phyloP scores from a whole-genome alignment of 2,113 vertebrate genomes.

The Amblyopsis rosae region DNA sequence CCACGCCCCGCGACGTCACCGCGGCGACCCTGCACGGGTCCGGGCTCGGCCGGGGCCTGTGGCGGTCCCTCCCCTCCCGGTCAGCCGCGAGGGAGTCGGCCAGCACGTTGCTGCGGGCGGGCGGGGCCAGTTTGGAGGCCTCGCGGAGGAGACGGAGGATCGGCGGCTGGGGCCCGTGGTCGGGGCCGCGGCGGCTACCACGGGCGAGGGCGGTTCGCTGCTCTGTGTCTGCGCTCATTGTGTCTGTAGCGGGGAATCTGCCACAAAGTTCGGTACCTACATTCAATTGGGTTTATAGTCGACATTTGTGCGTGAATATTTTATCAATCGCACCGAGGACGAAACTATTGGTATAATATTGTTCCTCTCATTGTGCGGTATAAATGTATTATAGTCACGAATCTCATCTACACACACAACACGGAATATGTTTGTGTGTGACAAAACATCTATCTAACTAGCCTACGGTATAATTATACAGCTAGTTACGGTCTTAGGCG shows the following conservation, averaged over 20 bases:
- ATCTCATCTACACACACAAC: too few species aligned
- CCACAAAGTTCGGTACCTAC: constrained; percentile 1
- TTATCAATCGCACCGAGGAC: too few species aligned
- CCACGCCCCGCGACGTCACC: constrained; percentile 13
- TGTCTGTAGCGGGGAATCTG: constrained; percentile 38
- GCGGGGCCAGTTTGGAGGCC: constrained; percentile 68
- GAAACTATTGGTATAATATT: too few species aligned
- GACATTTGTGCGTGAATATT: too few species aligned
- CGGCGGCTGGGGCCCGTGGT: constrained; percentile 50
- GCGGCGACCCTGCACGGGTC: constrained; percentile 15
- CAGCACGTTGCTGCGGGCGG: constrained; percentile 7
- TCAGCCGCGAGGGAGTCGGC: constrained; percentile 3
- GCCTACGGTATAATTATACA: too few species aligned
- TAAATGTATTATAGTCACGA: too few species aligned
- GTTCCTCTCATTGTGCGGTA: too few species aligned
- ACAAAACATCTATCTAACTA: too few species aligned
- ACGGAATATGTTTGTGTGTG: too few species aligned
- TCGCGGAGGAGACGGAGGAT: constrained; percentile 78
- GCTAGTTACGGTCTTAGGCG: too few species aligned
- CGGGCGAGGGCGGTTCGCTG: constrained; percentile 33
- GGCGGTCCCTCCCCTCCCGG: constrained; percentile 5
- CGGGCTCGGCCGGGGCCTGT: not conserved
- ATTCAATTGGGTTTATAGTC: too few species aligned
- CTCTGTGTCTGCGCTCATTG: constrained; percentile 65
- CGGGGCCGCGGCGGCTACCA: not conserved